Percentiles rank a stretch among this genome's conserved stretches.
Conservation (phyloP, 2,797 vertebrate species). For the Orestias chungarensis region DNA sequence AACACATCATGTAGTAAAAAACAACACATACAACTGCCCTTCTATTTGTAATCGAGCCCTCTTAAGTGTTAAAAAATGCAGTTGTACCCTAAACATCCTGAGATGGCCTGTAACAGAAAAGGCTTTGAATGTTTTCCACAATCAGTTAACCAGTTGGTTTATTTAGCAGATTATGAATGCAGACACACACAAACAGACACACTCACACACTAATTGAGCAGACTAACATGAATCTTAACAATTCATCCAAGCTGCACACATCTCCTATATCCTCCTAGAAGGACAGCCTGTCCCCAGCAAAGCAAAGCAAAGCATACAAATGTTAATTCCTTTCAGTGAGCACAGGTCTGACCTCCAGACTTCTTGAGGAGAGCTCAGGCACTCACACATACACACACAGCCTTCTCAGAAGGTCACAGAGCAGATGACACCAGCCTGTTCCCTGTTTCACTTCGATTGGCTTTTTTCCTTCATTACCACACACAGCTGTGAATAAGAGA, state of each 20-base stretch:
- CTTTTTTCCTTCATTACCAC: slow-evolving; percentile 84
- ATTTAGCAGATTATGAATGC: no score
- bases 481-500: slow-evolving; percentile 87
- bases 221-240: slow-evolving; percentile 46
- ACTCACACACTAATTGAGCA: slow-evolving; percentile 25
- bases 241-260: slow-evolving; percentile 53
- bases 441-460: slow-evolving; percentile 79
- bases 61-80: neutral
- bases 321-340: slow-evolving; percentile 82
- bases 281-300: slow-evolving; percentile 77
- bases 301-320: slow-evolving; percentile 79
- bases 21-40: neutral
- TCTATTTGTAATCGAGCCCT: neutral
- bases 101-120: no score
- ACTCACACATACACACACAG: slow-evolving; percentile 43
- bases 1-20: slow-evolving; percentile 4
- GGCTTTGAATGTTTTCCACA: no score
- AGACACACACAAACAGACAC: no score
- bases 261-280: slow-evolving; percentile 65
- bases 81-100: no score
- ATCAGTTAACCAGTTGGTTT: no score
- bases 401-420: slow-evolving; percentile 83
- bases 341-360: slow-evolving; percentile 81
- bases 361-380: slow-evolving; percentile 68
- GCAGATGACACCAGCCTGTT: slow-evolving; percentile 76